Evolutionary conservation across 2,113 vertebrate species (phyloP).

Genomic region (Eclectus roratus): DNA sequence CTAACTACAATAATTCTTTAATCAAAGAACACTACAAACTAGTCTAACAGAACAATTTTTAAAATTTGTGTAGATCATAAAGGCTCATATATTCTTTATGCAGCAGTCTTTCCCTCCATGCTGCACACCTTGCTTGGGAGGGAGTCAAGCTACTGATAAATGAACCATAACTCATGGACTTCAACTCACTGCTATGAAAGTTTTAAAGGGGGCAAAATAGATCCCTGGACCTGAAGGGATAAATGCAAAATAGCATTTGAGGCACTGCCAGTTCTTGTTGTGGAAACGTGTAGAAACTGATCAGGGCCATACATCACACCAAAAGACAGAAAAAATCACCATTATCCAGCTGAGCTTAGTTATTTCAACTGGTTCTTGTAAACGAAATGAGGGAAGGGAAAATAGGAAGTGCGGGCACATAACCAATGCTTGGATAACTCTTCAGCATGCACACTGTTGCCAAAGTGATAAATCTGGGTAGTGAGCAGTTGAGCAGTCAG

Average conservation of each 20-base stretch:
- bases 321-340: neutral
- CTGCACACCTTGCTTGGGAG: neutral
- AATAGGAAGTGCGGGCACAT: neutral
- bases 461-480: slow-evolving; percentile 8
- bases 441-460: neutral
- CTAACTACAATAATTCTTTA: neutral
- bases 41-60: neutral
- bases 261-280: neutral
- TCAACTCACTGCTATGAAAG: neutral
- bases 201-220: neutral
- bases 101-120: neutral
- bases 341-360: neutral
- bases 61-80: neutral
- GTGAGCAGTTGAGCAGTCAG: neutral
- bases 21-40: neutral
- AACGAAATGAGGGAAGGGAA: slow-evolving; percentile 9
- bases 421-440: neutral
- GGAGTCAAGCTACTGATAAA: neutral
- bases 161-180: neutral
- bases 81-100: neutral
- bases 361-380: slow-evolving; percentile 11
- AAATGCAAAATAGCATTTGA: neutral
- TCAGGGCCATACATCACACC: neutral
- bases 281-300: neutral
- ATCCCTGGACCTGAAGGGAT: neutral